Percentiles rank a stretch among this genome's conserved stretches.
Conservation (phyloP, 2,113 vertebrate genomes). For the Amia ocellicauda region DNA sequence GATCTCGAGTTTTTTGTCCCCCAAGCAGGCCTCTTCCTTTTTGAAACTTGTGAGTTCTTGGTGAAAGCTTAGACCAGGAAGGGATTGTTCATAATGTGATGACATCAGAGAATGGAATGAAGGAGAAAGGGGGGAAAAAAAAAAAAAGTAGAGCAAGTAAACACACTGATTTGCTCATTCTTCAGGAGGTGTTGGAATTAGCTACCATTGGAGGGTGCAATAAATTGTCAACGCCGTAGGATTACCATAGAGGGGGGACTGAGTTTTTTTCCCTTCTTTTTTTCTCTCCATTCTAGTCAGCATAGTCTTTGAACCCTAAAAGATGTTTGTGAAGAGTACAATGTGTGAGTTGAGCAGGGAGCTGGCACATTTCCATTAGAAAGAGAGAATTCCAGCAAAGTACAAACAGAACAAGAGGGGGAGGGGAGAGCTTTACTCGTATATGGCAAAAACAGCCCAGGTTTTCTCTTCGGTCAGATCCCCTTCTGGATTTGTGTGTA, state of each 20-base stretch:
- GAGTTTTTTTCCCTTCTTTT: too few species aligned
- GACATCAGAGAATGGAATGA: constrained; percentile 24
- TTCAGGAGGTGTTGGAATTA: neutral
- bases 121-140: neutral
- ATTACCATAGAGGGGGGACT: too few species aligned
- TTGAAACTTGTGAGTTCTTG: constrained; percentile 42
- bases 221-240: too few species aligned
- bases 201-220: too few species aligned
- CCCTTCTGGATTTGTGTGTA: too few species aligned
- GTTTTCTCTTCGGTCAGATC: constrained; percentile 17
- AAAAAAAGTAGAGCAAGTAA: neutral
- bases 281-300: too few species aligned
- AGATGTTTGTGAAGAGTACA: constrained; percentile 20
- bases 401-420: constrained; percentile 25
- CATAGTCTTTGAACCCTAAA: neutral
- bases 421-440: constrained; percentile 32
- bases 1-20: constrained; percentile 33
- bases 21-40: constrained; percentile 40
- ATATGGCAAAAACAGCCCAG: constrained; percentile 30
- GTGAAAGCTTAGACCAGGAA: constrained; percentile 53
- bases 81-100: constrained; percentile 38
- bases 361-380: constrained; percentile 41
- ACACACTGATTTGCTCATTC: too few species aligned
- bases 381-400: constrained; percentile 45
- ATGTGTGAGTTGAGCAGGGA: constrained; percentile 34